phyloP scores from a whole-genome alignment of 2,888 invertebrate species.

The Tetropium fuscum region DNA sequence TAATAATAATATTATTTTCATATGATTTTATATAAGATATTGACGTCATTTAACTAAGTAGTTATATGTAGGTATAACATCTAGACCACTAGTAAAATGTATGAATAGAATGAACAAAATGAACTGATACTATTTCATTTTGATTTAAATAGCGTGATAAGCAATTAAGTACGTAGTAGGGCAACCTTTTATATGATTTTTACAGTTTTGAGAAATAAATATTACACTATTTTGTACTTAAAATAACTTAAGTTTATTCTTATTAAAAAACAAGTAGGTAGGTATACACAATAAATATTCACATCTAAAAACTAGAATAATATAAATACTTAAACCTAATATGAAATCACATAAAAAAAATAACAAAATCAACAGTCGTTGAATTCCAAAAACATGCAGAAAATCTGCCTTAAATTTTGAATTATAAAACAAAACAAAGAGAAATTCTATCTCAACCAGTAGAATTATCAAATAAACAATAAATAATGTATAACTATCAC shows the following conservation, averaged over 20 bases:
- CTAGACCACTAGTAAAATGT: too few species aligned
- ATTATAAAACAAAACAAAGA: conserved; percentile 25
- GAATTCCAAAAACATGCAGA: conserved; percentile 30
- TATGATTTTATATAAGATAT: too few species aligned
- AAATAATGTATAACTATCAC: not conserved
- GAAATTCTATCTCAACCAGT: conserved; percentile 6
- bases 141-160: too few species aligned
- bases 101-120: too few species aligned
- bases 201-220: too few species aligned
- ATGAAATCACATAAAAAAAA: conserved; percentile 52
- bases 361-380: conserved; percentile 16
- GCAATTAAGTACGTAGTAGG: too few species aligned
- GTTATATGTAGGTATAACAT: too few species aligned
- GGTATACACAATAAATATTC: conserved; percentile 59
- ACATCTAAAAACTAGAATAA: conserved; percentile 61
- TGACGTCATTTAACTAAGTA: too few species aligned
- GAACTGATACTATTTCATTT: too few species aligned
- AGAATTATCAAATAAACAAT: conserved; percentile 13
- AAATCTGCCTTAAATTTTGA: conserved; percentile 26
- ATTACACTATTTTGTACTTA: conserved; percentile 64
- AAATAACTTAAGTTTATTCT: conserved; percentile 62
- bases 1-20: too few species aligned
- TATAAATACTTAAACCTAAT: conserved; percentile 61
- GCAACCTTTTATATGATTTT: too few species aligned
- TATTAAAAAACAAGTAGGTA: conserved; percentile 61